Evolutionary conservation across 2,113 vertebrate genomes (phyloP), one percentile per base, ranked within the genome.

Genomic region (Trogon surrucura): DNA sequence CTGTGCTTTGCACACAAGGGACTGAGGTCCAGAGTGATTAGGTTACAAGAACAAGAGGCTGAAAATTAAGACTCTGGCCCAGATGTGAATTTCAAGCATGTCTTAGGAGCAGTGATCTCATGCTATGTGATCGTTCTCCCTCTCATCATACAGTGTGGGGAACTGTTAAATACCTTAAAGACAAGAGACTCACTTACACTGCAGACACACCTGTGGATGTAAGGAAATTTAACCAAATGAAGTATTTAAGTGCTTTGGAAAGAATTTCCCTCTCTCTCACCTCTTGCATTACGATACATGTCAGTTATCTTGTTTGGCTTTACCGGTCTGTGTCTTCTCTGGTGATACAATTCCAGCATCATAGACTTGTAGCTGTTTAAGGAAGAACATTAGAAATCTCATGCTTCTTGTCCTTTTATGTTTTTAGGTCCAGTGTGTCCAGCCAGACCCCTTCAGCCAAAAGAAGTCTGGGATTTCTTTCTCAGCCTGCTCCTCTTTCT

Each of bases 401-500:
- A 32, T 7, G 2, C 14, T 60, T 73, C n/a, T 87, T 84, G 32
- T 34, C 22, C 32, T 69, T 88, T 65, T 69, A 32, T 71, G 60
- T 26, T 91, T 84, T 30, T 92, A 99, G 99, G 92, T 97, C 98
- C 70, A 97, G 95, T 77, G 95, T 98, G 80, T 97, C 98, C 65
- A 97, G 96, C 66, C 99, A 98, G 93, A 97, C 95, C 41, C 90
- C 98, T 56, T 96, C 98, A 54, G 98, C 98, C 64, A 99, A 99
- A 97, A 99, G 99, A 97, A 99, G 98, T 96, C 97, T 99, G 64
- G 94, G 98, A 66, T 98, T 99, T 96, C 98, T 99, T 77, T 98
- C 99, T 97, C 99, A 99, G 94, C 99, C 99, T 67, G 98, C 98
- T 29, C 99, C 99, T 78, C 99, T 98, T 72, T 98, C 98, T 88